A percentile compares a stretch with the other conserved stretches of the same genome.
These are phyloP conservation scores for Aricia agestis DNA, from an alignment of 1,140 invertebrate genomes.

Conservation along the genomic window DNA sequence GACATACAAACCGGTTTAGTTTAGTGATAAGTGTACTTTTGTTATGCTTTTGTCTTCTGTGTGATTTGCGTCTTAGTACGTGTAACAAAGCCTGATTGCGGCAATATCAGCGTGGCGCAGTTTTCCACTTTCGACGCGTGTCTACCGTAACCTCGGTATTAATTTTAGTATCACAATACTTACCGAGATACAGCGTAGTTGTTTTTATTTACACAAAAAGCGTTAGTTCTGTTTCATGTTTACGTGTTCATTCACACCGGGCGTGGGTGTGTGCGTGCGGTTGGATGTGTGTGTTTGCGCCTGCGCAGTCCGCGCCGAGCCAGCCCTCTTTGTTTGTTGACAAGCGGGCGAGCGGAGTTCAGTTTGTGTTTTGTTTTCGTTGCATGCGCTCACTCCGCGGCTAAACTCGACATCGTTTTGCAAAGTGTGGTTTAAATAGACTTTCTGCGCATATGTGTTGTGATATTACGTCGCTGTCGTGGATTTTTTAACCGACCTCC, in stretches of 20 bases:
- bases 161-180: slow-evolving; percentile 21
- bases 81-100: not conserved
- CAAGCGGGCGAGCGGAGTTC: slow-evolving; percentile 49
- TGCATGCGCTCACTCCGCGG: slow-evolving; percentile 39
- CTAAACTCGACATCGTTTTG: not conserved
- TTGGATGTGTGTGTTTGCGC: slow-evolving; percentile 41
- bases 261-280: slow-evolving; percentile 46
- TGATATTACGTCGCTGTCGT: slow-evolving; percentile 10
- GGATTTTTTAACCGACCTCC: slow-evolving; percentile 23
- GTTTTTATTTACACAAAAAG: slow-evolving; percentile 26
- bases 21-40: not conserved
- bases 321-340: slow-evolving; percentile 73
- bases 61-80: not conserved
- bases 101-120: not conserved
- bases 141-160: slow-evolving; percentile 22
- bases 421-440: slow-evolving; percentile 17
- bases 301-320: slow-evolving; percentile 52
- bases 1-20: not conserved
- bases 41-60: not conserved
- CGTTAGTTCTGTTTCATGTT: slow-evolving; percentile 41
- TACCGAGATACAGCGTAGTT: slow-evolving; percentile 9
- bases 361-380: slow-evolving; percentile 43
- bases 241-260: slow-evolving; percentile 66
- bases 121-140: slow-evolving; percentile 8
- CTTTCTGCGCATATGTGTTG: slow-evolving; percentile 19